These are phyloP conservation scores for Gulo gulo DNA, from an alignment of 2,113 vertebrate species.

Conservation along the genomic window DNA sequence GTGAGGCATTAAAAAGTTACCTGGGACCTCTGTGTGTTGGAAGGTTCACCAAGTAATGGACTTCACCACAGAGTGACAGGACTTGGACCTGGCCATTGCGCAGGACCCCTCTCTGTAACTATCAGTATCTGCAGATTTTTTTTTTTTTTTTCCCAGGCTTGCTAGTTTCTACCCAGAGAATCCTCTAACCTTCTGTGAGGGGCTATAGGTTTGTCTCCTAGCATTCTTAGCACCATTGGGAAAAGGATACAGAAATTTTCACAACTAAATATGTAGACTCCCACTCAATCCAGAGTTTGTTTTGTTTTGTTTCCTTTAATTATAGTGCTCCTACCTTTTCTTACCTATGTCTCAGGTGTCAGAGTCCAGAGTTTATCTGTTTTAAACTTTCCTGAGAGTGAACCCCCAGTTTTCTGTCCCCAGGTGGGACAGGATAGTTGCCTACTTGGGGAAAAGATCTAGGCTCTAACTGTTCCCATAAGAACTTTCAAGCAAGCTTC, in stretches of 20 bases:
- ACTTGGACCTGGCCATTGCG: neutral
- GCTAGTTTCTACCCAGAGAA: neutral
- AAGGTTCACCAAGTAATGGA: neutral
- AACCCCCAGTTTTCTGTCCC: neutral
- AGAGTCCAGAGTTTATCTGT: neutral
- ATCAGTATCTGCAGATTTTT: neutral
- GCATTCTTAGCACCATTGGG: neutral
- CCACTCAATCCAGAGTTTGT: too few species aligned
- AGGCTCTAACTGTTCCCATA: neutral
- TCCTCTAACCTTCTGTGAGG: neutral
- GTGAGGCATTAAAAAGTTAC: neutral
- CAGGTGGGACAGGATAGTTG: neutral
- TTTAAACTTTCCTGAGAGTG: neutral
- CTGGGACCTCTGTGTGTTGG: neutral
- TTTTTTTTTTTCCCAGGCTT: neutral
- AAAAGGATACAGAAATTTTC: neutral
- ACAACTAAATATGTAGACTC: neutral
- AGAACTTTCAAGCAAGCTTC: neutral
- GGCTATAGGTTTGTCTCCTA: accelerated
- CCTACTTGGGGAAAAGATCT: neutral
- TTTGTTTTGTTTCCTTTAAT: neutral
- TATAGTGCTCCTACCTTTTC: neutral
- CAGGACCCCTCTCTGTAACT: accelerated
- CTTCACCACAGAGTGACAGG: neutral
- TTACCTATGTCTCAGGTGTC: too few species aligned